A percentile compares a stretch with the other conserved stretches of the same genome.
phyloP scores from a whole-genome alignment of 2,113 vertebrate genomes.

The Conger conger region DNA sequence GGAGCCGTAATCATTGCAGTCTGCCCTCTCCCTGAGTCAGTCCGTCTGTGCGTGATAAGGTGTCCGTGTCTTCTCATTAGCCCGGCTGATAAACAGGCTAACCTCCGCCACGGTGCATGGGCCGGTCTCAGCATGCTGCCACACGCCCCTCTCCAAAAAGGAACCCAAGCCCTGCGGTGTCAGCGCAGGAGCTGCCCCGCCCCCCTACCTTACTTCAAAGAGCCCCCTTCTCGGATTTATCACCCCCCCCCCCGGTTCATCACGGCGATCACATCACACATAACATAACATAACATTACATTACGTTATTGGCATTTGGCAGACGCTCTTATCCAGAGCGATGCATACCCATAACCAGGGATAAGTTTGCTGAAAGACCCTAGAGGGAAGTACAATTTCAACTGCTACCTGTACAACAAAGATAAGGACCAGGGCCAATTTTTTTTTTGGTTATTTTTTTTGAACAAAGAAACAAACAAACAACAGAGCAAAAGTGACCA shows the following conservation, averaged over 20 bases:
- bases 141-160: not conserved
- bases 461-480: too few species aligned
- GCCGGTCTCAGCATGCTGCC: too few species aligned
- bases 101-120: not conserved
- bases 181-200: not conserved
- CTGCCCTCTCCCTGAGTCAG: not conserved
- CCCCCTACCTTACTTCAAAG: slow-evolving; percentile 5
- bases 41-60: not conserved
- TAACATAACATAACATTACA: too few species aligned
- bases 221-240: not conserved
- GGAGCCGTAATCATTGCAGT: not conserved
- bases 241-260: slow-evolving; percentile 6
- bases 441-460: too few species aligned
- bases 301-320: too few species aligned
- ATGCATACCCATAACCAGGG: too few species aligned
- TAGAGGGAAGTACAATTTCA: too few species aligned
- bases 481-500: too few species aligned
- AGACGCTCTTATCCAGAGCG: too few species aligned
- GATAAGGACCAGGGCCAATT: too few species aligned
- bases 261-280: not conserved
- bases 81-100: not conserved
- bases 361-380: too few species aligned
- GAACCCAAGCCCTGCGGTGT: not conserved
- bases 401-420: too few species aligned
- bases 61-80: not conserved